Base-by-base conservation (phyloP, 2,888 invertebrate genomes). In the Chaetoderma sp. region DNA sequence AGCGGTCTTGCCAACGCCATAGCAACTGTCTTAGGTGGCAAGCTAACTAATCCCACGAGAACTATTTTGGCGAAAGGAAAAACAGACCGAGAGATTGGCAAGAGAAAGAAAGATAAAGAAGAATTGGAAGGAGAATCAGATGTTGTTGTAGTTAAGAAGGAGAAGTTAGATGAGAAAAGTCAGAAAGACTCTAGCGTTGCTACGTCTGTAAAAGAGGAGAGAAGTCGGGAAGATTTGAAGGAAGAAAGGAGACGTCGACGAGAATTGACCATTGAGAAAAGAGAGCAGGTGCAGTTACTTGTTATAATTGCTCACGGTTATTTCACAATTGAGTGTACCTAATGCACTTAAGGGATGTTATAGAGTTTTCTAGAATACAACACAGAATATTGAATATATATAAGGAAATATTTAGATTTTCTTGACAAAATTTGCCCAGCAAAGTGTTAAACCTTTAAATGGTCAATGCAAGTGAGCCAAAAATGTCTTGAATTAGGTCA, bases 21-120 rank as follows among this genome's bases (percentile, higher is more conserved):
- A n/a, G n/a, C n/a, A n/a, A n/a, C n/a, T n/a, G n/a, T n/a, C n/a
- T n/a, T n/a, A n/a, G n/a, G n/a, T n/a, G n/a, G n/a, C n/a, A n/a
- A n/a, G n/a, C n/a, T n/a, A n/a, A n/a, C n/a, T n/a, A n/a, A n/a
- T n/a, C n/a, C n/a, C n/a, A n/a, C n/a, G 49, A 47, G n/a, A n/a
- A n/a, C n/a, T n/a, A 78, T 80, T 42, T 67, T 80, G 13, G 72
- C 76, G 1, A 74, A 74, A 63, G 77, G 72, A 13, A 71, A 71
- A 47, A 79, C 75, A 30, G 79, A 79, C 58, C 73, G 67, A 61
- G 68, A 76, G 50, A 63, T 77, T 16, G 47, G 55, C 57, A 73
- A 70, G 30, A 60, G 67, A 36, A 75, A 60, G 39, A n/a, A n/a
- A n/a, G n/a, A n/a, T n/a, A 63, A 45, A 25, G 60, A 56, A 58